Base-by-base conservation (phyloP, 2,113 vertebrate genomes). In the Microcebus jonahi region DNA sequence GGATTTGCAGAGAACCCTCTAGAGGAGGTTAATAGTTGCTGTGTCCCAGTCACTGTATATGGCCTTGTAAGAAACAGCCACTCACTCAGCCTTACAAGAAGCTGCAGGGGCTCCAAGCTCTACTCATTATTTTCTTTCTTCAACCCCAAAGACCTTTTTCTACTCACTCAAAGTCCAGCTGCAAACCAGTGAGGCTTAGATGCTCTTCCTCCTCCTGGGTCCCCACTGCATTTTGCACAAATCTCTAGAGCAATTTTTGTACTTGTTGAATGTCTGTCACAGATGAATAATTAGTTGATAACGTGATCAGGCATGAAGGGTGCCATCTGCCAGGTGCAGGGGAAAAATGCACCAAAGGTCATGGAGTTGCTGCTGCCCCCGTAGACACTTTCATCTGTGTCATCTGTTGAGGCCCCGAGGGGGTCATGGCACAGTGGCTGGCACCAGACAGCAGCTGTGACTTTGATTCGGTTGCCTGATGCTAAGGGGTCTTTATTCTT, bases 1-100 rank as follows among this genome's bases (percentile, higher is more conserved):
- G 5, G 8, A 36, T 71, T 89, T 97, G 65, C 39, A 80, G 88
- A 94, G 92, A 90, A 71, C 59, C 63, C 42, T 90, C 87, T 53
- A 81, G 87, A 92, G 73, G 63, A 80, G 36, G 34, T 50, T 82
- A 85, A 53, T 34, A 48, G 50, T 53, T 75, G 89, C 76, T 85
- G 53, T 34, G 57, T 81, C 63, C n/a, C 53, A 82, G 95, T 53
- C 88, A 65, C 71, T 36, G 21, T 83, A 68, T 50, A 61, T 45
- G 13, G 76, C 65, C 80, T 71, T 14, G 1, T 61, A 65, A 67
- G 91, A 77, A 71, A 61, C 1, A 42, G 76, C 50, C 29, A 8
- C 63, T 45, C 29, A 8, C 63, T 91, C 75, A 81, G 63, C 17
- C 73, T 71, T 79, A 12, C 18, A 77, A 75, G 70, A 82, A 73